Conservation (phyloP, 2,797 vertebrate genomes). For the Sylvia borin region DNA sequence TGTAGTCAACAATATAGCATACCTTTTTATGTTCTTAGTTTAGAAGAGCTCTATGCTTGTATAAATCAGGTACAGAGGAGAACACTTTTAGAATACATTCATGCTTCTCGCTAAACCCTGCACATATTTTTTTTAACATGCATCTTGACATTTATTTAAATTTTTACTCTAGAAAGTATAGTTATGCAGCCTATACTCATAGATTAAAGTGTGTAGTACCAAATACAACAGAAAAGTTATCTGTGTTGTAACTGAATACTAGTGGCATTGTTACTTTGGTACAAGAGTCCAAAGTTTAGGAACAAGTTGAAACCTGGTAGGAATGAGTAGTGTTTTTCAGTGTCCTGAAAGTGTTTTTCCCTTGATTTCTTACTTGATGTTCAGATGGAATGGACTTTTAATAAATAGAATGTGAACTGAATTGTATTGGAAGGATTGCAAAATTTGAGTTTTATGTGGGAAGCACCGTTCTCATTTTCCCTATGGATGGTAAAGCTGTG, state of each 20-base stretch:
- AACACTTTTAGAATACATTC: constrained; percentile 74
- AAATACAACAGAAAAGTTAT: neutral
- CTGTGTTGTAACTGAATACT: neutral
- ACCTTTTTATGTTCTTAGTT: constrained; percentile 82
- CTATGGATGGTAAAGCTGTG: neutral
- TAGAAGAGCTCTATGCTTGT: constrained; percentile 76
- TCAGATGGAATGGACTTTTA: neutral
- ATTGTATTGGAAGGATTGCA: neutral
- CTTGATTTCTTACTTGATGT: neutral
- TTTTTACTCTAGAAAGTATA: constrained; percentile 59
- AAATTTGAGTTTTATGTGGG: neutral
- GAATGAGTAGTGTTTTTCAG: neutral
- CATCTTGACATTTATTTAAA: constrained; percentile 67
- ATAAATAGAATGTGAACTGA: neutral
- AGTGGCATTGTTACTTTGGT: neutral
- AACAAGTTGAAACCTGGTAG: neutral
- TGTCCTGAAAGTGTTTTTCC: neutral
- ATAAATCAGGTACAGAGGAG: constrained; percentile 73
- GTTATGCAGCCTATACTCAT: neutral
- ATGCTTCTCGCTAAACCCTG: constrained; percentile 65
- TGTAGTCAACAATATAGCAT: constrained; percentile 80
- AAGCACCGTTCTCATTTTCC: fast-evolving
- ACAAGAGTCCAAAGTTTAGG: neutral
- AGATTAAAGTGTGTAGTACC: constrained; percentile 41
- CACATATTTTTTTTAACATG: constrained; percentile 67